These are phyloP conservation scores for Callithrix jacchus DNA, from an alignment of 2,113 vertebrate species.

Conservation along the genomic window DNA sequence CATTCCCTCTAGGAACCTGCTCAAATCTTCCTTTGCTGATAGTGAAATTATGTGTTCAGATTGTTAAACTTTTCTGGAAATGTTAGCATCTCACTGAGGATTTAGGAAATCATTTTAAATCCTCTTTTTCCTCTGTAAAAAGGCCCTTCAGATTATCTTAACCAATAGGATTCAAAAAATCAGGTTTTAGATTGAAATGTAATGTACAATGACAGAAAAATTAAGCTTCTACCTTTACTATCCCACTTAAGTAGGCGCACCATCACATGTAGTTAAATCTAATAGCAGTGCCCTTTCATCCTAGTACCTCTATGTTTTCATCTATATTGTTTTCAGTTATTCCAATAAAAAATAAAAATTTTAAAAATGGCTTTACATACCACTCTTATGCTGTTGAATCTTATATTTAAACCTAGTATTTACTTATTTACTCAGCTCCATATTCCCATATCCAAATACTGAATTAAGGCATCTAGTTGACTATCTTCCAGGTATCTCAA, in stretches of 20 bases:
- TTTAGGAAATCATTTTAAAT: not conserved
- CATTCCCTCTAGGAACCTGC: not conserved
- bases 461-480: not conserved
- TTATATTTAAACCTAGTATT: not conserved
- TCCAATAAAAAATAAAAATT: not conserved
- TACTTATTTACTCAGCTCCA: not conserved
- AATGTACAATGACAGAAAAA: not conserved
- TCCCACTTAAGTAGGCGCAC: not conserved
- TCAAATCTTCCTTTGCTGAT: not conserved
- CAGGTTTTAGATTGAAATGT: not conserved
- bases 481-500: conserved; percentile 1
- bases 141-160: not conserved
- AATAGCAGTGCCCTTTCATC: not conserved
- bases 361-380: not conserved
- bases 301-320: not conserved
- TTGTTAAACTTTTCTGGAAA: conserved; percentile 12
- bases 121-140: not conserved
- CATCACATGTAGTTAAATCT: not conserved
- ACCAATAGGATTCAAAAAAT: not conserved
- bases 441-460: not conserved
- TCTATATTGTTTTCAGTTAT: not conserved
- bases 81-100: not conserved
- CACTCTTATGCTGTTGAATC: not conserved
- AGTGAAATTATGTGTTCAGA: not conserved
- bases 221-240: not conserved